Evolutionary conservation across 1,140 invertebrate species (phyloP).

Genomic region (Chelonus insularis): DNA sequence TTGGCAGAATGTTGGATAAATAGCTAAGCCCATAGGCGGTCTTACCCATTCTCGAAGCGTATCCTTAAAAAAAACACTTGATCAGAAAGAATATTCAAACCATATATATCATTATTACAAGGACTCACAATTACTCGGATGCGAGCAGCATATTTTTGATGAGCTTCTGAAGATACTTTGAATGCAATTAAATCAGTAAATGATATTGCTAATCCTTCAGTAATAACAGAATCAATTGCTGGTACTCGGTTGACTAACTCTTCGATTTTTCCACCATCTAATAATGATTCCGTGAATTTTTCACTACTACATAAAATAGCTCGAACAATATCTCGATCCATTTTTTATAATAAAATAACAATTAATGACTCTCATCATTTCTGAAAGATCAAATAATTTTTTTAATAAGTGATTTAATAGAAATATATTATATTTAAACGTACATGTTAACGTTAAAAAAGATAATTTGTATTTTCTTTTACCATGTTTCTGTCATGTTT

Average conservation of each 20-base stretch:
- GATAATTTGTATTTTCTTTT: too few relatives aligned
- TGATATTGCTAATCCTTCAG: conserved; percentile 17
- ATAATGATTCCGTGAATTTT: background rate
- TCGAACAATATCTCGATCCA: conserved; percentile 9
- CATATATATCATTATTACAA: too few relatives aligned
- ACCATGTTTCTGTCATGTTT: too few relatives aligned
- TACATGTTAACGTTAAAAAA: too few relatives aligned
- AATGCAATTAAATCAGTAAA: conserved; percentile 25
- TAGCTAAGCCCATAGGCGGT: conserved; percentile 29
- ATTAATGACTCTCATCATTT: too few relatives aligned
- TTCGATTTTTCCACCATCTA: conserved; percentile 1
- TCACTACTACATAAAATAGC: conserved; percentile 16
- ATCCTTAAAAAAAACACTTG: conserved; percentile 16
- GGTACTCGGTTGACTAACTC: conserved; percentile 17
- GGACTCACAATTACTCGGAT: conserved; percentile 32
- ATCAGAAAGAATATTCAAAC: background rate
- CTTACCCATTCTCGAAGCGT: conserved; percentile 27
- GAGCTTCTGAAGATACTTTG: conserved; percentile 29
- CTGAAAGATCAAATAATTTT: too few relatives aligned
- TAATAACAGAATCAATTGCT: background rate
- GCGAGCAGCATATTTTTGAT: conserved; percentile 30
- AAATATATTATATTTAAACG: too few relatives aligned
- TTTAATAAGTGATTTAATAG: too few relatives aligned
- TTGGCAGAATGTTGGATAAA: conserved; percentile 13
- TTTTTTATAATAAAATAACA: background rate